Base-by-base conservation (phyloP, 2,888 invertebrate species). In the Philonicus albiceps region DNA sequence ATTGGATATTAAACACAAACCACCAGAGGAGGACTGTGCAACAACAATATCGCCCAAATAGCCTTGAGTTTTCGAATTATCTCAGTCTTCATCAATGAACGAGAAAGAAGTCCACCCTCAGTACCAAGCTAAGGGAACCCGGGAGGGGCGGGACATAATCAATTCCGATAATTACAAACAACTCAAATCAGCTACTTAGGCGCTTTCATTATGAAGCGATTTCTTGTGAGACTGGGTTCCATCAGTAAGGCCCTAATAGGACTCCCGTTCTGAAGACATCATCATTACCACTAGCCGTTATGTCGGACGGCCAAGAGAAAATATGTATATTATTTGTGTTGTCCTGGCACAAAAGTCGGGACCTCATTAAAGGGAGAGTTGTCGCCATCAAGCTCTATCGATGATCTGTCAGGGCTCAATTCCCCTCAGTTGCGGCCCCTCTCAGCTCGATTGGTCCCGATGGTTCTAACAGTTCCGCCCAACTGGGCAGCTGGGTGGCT, bases 381-480 rank as follows among this genome's bases (percentile, higher is more conserved):
- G 84, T 84, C 84, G 84, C 84, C 84, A 84, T 84, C 84, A 84
- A 73, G 84, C 73, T 73, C 84, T 73, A 84, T 84, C 84, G 84
- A 84, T 73, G 84, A 84, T 84, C 73, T 73, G 84, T 73, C 84
- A 73, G 84, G 84, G 84, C 73, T 84, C 84, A 84, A 84, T 84
- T 73, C 73, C 37, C 72, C 73, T 43, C 84, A 84, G 84, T 84
- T 49, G 55, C 30, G 8, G 64, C 72, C 30, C 73, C 27, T 73
- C 73, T 84, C 84, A 73, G 84, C 84, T 84, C 84, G 84, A 84
- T 84, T 84, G 40, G 73, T 72, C 73, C 49, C 73, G 64, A 83
- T 83, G 72, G 34, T 8, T 40, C 37, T 72, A 72, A 64, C 83
- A 84, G 73, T 73, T 64, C 83, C 83, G 37, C 13, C 83, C 83